Conservation (phyloP, 2,113 vertebrate species). For the Psephotus haematonotus region DNA sequence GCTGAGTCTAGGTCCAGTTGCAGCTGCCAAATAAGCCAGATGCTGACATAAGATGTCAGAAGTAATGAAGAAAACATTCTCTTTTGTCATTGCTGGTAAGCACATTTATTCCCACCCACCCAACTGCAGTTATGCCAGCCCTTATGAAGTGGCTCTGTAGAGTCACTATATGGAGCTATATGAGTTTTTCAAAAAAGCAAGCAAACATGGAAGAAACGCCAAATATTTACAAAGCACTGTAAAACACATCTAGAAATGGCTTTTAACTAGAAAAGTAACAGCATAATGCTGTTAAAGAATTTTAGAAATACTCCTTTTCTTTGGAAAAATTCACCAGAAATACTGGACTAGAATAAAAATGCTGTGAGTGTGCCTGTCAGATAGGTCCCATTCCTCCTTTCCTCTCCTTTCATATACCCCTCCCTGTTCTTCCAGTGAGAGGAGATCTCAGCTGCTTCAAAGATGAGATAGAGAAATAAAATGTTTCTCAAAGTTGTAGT, state of each 20-base stretch:
- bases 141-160: not conserved
- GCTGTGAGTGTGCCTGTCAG: not conserved
- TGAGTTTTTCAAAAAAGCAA: not conserved
- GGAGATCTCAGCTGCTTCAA: not conserved
- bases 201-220: not conserved
- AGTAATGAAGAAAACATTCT: not conserved
- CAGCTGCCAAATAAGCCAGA: not conserved
- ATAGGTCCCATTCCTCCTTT: not conserved
- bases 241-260: not conserved
- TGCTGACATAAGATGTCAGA: not conserved
- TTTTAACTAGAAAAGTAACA: not conserved
- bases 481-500: not conserved
- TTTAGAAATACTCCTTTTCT: not conserved
- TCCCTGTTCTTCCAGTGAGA: not conserved
- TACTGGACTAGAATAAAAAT: not conserved
- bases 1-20: not conserved
- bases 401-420: not conserved
- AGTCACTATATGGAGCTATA: not conserved
- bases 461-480: not conserved
- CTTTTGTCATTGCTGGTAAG: not conserved
- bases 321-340: not conserved
- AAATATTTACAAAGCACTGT: slow-evolving; percentile 15
- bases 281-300: not conserved
- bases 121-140: not conserved
- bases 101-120: not conserved